Evolutionary conservation across 2,797 vertebrate species (phyloP), one percentile per base, ranked within the genome.

Genomic region (Orientallactaga sibirica): DNA sequence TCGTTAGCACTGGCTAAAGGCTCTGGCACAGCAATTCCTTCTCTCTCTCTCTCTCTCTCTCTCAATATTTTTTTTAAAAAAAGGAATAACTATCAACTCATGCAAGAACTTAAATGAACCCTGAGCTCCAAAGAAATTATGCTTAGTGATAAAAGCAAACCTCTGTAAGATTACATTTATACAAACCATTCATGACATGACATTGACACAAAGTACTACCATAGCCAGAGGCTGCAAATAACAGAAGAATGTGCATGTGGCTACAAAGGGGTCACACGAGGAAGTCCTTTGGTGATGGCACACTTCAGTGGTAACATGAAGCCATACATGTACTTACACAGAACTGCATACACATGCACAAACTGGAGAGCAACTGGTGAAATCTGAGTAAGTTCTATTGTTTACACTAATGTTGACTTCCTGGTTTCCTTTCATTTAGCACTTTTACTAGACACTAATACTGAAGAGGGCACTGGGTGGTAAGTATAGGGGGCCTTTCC

Each of bases 381-480:
- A 14, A 68, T 24, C 5, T 25, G 66, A 64, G 1, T 48, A 71
- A 64, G 1, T 48, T 25, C 78, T 22, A 11, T 18, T 52, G 37
- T 18, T 52, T 79, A 58, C 2, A 66, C 10, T 5, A 8, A 29
- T n/a, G 25, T 24, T 52, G 2, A 7, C 14, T 68, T 90, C 87
- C 78, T 87, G 62, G n/a, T 55, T 87, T 24, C 9, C 37, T 3
- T 55, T 24, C 15, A 29, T 22, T 16, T 6, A 12, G 1, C 8
- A 7, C 27, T 41, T 88, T 61, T 22, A 2, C 5, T 70, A 62
- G 25, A 55, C 14, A 10, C 41, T 67, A 33, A 86, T 16, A 71
- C 0, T 73, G 20, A 74, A 10, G 18, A 0, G 22, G 55, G 7
- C 1, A 33, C 2, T 12, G 12, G 3, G 20, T 61, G 11, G 58